Conservation (phyloP, 2,888 invertebrate species). For the Melanostoma scalare region DNA sequence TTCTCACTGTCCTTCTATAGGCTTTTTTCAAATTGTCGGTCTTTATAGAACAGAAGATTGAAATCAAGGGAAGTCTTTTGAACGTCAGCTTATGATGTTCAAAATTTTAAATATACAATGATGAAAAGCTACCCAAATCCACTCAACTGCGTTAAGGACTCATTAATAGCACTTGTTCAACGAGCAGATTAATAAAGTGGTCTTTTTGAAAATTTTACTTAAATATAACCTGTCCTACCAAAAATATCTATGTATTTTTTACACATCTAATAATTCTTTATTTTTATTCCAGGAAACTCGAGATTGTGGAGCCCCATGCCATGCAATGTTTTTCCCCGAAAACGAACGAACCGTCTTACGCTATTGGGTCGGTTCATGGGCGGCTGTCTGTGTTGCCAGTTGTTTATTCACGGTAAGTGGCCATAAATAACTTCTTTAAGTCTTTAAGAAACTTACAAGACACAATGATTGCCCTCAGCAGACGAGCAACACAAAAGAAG, state of each 20-base stretch:
- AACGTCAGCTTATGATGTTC: too few species aligned
- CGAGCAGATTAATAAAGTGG: too few species aligned
- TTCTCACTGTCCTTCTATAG: too few species aligned
- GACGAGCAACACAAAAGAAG: constrained; percentile 8
- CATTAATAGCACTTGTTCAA: too few species aligned
- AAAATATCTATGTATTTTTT: background rate
- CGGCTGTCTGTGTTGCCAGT: constrained; percentile 93
- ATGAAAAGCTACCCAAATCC: too few species aligned
- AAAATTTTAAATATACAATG: too few species aligned
- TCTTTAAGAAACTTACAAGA: constrained; percentile 17
- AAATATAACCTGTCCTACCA: too few species aligned
- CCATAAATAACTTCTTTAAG: constrained; percentile 50
- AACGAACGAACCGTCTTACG: constrained; percentile 91
- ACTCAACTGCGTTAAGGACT: too few species aligned
- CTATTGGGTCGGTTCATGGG: constrained; percentile 97
- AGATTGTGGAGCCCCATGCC: constrained; percentile 95
- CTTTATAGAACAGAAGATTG: too few species aligned
- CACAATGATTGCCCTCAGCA: background rate
- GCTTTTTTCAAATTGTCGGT: too few species aligned
- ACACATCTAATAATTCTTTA: constrained; percentile 38
- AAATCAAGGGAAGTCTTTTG: too few species aligned
- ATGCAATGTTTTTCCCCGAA: constrained; percentile 94
- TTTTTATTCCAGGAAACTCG: constrained; percentile 81
- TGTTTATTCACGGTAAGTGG: constrained; percentile 91
- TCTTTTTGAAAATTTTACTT: too few species aligned